Evolutionary conservation across 2,113 vertebrate genomes (phyloP), one percentile per base, ranked within the genome.

Genomic region (Gymnorhina tibicen): DNA sequence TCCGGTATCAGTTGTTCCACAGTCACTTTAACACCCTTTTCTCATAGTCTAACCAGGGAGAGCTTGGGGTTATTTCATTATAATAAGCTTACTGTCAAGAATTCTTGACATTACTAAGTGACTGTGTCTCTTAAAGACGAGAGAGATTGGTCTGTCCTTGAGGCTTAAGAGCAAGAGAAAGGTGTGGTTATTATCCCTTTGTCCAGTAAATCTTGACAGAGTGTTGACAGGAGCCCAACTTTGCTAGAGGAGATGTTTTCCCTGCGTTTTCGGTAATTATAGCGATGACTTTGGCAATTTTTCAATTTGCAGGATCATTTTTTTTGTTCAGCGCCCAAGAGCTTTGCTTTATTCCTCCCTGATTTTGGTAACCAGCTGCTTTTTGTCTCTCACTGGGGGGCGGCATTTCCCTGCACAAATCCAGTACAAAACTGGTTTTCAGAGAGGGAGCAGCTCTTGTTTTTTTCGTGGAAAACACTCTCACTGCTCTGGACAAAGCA

Each of bases 381-480:
- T 94, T 88, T 69, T 67, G 70, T 91, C 84, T 95, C 63, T 93
- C 94, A 89, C 96, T 93, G 91, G 95, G 74, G 91, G 93, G 93
- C 46, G 77, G 92, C 92, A 96, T 96, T 96, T 95, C 89, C 47
- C 74, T 89, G 91, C 90, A 70, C 79, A 50, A 50, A 19, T 66
- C 91, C 90, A 56, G 59, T 39, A 32, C 77, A 62, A 84, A 85
- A 72, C 42, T 63, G 70, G 58, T 59, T 55, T 85, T 82, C 32
- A 5, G 39, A 55, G 37, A 62, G 50, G 79, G 33, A 76, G 66
- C 90, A 91, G 72, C 58, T 72, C 62, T 62, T 79, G 69, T 7
- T 70, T 60, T 60, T 77, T 58, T n/a, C 23, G 27, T 66, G 46
- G 30, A 89, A 93, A 89, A 52, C 42, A 19, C 39, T 46, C 28